Evolutionary conservation across 1,140 invertebrate species (phyloP).

Genomic region (Tetramorium parvispinum): DNA sequence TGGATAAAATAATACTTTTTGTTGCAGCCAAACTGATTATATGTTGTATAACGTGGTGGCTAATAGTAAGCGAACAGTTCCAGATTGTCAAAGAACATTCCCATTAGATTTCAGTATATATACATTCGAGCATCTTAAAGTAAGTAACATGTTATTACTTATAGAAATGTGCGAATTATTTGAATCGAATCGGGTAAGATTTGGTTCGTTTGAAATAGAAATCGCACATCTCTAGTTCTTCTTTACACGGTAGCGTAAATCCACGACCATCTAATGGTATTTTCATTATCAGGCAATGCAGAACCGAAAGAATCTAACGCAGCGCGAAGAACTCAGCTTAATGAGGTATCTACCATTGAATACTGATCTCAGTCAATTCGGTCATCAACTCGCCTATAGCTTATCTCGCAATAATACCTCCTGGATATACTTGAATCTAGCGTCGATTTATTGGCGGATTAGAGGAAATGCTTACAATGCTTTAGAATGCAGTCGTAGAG

Average conservation of each 20-base stretch:
- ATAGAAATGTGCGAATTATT: no score
- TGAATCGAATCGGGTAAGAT: no score
- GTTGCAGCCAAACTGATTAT: constrained; percentile 79
- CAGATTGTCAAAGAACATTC: constrained; percentile 88
- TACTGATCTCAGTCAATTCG: constrained; percentile 89
- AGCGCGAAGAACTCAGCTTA: constrained; percentile 89
- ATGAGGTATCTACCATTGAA: constrained; percentile 88
- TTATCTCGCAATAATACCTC: constrained; percentile 91
- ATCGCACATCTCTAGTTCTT: not conserved
- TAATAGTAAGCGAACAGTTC: constrained; percentile 82
- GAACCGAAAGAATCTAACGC: constrained; percentile 87
- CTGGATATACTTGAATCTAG: constrained; percentile 94
- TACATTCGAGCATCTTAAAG: constrained; percentile 93
- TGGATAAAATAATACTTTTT: not conserved
- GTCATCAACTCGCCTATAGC: constrained; percentile 88
- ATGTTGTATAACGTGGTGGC: constrained; percentile 71
- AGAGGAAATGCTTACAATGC: constrained; percentile 92
- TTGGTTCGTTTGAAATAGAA: no score
- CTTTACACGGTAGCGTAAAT: not conserved
- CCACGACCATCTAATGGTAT: not conserved
- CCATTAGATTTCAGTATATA: constrained; percentile 91
- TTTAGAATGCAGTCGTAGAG: constrained; percentile 92
- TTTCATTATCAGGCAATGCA: constrained; percentile 86
- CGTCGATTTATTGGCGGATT: constrained; percentile 94
- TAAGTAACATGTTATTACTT: constrained; percentile 79